A percentile compares a stretch with the other conserved stretches of the same genome.
Evolutionary conservation across 2,113 vertebrate genomes (phyloP).

Genomic region (Ceyx melanurus): DNA sequence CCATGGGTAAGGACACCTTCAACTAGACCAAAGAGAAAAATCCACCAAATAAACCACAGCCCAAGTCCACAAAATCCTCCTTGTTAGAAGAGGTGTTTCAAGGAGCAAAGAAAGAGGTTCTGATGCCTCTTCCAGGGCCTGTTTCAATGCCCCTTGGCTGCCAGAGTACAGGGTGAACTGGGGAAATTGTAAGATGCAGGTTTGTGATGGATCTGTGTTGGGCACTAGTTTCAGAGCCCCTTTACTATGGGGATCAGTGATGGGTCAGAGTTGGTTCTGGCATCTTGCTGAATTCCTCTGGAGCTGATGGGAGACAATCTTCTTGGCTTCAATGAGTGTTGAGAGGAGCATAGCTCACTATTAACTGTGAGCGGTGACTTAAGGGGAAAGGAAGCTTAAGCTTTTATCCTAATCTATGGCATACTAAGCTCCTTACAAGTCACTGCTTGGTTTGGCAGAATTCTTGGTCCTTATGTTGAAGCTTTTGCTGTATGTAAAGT

Average conservation of each 20-base stretch:
- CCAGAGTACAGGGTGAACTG: background rate
- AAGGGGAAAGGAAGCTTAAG: background rate
- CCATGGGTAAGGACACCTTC: background rate
- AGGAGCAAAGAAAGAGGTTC: background rate
- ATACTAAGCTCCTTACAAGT: background rate
- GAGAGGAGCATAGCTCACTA: accelerated
- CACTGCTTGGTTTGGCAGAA: background rate
- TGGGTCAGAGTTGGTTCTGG: background rate
- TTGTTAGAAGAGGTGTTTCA: background rate
- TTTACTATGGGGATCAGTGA: accelerated
- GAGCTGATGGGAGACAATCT: background rate
- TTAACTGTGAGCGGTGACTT: background rate
- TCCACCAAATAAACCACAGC: background rate
- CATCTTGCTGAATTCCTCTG: background rate
- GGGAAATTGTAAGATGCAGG: background rate
- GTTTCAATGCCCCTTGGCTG: background rate
- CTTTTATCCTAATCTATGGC: background rate
- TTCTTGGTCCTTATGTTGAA: accelerated
- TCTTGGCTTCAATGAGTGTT: background rate
- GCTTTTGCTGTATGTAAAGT: background rate
- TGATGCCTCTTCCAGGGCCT: background rate
- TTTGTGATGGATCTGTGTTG: background rate
- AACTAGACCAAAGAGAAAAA: background rate
- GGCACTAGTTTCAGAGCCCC: background rate
- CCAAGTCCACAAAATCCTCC: background rate